Evolutionary conservation across 2,113 vertebrate species (phyloP).

Genomic region (Myodes glareolus): DNA sequence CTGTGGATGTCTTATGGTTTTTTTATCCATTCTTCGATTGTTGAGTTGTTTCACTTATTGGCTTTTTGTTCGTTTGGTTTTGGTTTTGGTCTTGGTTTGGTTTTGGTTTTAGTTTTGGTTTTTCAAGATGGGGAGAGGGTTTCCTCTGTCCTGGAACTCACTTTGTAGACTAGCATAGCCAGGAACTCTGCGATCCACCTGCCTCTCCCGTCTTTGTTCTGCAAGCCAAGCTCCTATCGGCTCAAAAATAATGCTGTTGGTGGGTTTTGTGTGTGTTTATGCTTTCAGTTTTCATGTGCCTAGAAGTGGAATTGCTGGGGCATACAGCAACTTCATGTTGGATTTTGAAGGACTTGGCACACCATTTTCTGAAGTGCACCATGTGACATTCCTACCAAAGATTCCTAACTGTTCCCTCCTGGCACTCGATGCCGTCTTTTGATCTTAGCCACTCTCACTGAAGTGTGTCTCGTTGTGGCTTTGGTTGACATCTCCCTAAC

Average conservation of each 20-base stretch:
- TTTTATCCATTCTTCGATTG: not conserved
- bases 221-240: no score
- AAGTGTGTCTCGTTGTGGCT: not conserved
- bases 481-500: not conserved
- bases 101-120: no score
- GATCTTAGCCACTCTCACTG: not conserved
- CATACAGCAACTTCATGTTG: not conserved
- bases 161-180: no score
- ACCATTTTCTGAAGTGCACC: not conserved
- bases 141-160: no score
- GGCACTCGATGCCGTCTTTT: not conserved
- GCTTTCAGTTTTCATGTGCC: not conserved
- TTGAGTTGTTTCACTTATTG: not conserved
- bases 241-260: not conserved
- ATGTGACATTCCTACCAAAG: not conserved
- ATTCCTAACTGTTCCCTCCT: not conserved
- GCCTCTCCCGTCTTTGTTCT: no score
- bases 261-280: not conserved
- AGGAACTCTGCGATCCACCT: no score
- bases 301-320: not conserved
- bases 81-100: no score
- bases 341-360: not conserved
- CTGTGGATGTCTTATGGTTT: not conserved
- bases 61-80: no score
- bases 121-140: no score